A percentile compares a stretch with the other conserved stretches of the same genome.
These are phyloP conservation scores for Lophius piscatorius DNA, from an alignment of 2,113 vertebrate species.

Conservation along the genomic window DNA sequence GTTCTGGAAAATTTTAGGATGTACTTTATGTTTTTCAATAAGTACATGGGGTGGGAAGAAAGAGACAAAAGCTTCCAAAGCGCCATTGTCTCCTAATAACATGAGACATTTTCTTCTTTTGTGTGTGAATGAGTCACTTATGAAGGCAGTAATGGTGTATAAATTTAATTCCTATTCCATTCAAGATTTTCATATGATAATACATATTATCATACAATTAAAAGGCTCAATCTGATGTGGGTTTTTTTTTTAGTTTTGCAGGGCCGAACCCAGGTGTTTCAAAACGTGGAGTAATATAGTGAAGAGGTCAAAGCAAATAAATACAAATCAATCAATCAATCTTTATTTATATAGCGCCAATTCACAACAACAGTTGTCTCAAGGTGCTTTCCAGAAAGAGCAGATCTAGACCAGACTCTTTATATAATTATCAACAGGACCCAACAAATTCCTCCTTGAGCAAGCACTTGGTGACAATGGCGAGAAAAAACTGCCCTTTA, in stretches of 20 bases:
- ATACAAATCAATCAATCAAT: no score
- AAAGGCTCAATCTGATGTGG: slow-evolving; percentile 46
- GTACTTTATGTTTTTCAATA: slow-evolving; percentile 44
- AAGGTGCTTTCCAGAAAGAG: no score
- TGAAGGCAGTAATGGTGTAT: slow-evolving; percentile 74
- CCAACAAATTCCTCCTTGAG: no score
- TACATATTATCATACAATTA: slow-evolving; percentile 77
- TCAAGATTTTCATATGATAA: slow-evolving; percentile 75
- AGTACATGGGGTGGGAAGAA: slow-evolving; percentile 57
- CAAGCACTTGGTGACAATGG: no score
- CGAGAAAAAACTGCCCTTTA: no score
- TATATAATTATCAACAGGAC: no score
- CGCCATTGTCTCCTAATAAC: slow-evolving; percentile 82
- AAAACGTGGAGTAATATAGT: no score
- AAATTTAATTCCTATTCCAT: slow-evolving; percentile 77
- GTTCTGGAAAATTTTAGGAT: slow-evolving; percentile 75
- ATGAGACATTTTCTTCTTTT: slow-evolving; percentile 77
- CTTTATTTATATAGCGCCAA: no score
- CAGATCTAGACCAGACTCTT: no score
- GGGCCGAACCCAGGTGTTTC: no score
- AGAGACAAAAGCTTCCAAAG: slow-evolving; percentile 82
- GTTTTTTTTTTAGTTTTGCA: slow-evolving; percentile 41
- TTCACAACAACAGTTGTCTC: no score
- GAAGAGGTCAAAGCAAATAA: neutral
- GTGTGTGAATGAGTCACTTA: slow-evolving; percentile 79